Conservation (phyloP, 2,797 vertebrate genomes). For the Megaceryle alcyon region DNA sequence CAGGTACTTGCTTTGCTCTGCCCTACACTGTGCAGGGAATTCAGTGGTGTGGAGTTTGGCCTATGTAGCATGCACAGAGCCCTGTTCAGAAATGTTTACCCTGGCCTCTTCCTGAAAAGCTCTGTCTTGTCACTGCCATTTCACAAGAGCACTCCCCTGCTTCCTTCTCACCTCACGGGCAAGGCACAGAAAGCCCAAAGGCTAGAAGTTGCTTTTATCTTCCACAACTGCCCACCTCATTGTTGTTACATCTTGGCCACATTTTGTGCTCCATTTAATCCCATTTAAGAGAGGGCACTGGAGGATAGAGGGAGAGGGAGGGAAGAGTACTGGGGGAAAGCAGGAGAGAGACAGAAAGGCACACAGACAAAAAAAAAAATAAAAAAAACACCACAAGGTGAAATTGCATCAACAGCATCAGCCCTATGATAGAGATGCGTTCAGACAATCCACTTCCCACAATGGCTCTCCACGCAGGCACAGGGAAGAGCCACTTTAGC, state of each 20-base stretch:
- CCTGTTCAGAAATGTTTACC: neutral
- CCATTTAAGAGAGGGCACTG: conserved; percentile 34
- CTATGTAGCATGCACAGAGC: neutral
- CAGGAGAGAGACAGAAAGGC: neutral
- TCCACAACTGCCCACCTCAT: neutral
- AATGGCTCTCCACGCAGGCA: conserved; percentile 17
- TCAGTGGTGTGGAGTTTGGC: neutral
- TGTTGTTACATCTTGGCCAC: conserved; percentile 3
- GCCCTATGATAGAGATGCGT: neutral
- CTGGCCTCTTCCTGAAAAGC: neutral
- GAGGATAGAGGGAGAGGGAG: neutral
- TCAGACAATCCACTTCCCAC: conserved; percentile 46
- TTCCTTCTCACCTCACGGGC: neutral
- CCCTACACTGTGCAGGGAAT: neutral
- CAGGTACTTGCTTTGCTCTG: neutral
- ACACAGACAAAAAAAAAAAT: neutral
- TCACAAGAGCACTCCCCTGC: neutral
- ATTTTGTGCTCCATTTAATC: conserved; percentile 68
- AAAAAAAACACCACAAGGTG: neutral
- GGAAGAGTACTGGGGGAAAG: neutral
- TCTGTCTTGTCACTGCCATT: neutral
- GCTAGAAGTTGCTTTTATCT: conserved; percentile 10
- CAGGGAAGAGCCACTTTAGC: conserved; percentile 44
- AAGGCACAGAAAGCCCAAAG: neutral
- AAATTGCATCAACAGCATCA: conserved; percentile 30